A percentile compares a stretch with the other conserved stretches of the same genome.
These are phyloP conservation scores for Acleris emargana DNA, from an alignment of 2,888 invertebrate genomes.

Conservation along the genomic window DNA sequence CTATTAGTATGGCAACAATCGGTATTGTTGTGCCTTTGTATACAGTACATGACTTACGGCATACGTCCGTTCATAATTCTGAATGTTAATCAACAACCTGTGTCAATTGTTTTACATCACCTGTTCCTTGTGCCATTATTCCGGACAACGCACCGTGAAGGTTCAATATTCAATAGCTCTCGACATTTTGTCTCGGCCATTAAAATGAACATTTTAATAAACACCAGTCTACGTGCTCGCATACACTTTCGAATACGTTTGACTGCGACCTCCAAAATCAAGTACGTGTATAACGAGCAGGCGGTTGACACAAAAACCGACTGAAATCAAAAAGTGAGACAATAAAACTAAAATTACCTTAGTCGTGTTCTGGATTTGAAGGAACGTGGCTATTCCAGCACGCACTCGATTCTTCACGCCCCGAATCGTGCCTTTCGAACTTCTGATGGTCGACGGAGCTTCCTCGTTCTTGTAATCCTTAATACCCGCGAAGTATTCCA, in stretches of 20 bases:
- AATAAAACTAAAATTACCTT: conserved; percentile 86
- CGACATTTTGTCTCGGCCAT: conserved; percentile 41
- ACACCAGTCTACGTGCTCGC: conserved; percentile 54
- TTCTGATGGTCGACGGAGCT: conserved; percentile 91
- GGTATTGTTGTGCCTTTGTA: conserved; percentile 51
- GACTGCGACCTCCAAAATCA: conserved; percentile 73
- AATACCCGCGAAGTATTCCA: conserved; percentile 91
- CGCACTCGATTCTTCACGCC: conserved; percentile 97
- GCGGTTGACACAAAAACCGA: conserved; percentile 52
- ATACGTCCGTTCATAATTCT: conserved; percentile 65
- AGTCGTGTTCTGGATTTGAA: conserved; percentile 90
- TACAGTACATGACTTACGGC: conserved; percentile 41
- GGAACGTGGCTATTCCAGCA: conserved; percentile 97
- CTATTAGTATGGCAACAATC: conserved; percentile 54
- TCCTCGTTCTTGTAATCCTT: conserved; percentile 87
- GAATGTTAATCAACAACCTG: conserved; percentile 61
- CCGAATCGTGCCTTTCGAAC: conserved; percentile 95
- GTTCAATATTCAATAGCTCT: conserved; percentile 57
- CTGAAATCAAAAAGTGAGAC: conserved; percentile 54
- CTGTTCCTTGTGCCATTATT: conserved; percentile 56
- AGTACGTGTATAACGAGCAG: conserved; percentile 65
- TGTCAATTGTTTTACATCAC: conserved; percentile 61
- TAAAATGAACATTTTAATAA: conserved; percentile 60
- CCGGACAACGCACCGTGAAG: conserved; percentile 61
- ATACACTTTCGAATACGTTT: conserved; percentile 71